Evolutionary conservation across 2,797 vertebrate species (phyloP), one percentile per base, ranked within the genome.

Genomic region (Malacoraja senta): DNA sequence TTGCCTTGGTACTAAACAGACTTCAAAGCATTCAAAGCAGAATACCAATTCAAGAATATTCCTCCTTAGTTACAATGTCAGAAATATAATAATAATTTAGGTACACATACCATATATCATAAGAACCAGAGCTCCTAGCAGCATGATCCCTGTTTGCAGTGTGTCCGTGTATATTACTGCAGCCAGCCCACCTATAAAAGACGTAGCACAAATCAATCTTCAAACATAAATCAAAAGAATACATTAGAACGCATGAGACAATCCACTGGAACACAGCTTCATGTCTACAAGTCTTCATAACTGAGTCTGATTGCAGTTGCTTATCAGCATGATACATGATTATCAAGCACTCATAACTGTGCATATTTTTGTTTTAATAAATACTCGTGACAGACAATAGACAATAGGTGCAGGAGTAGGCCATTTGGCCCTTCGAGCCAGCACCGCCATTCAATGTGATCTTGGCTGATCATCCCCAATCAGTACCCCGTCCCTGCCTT

Each of bases 131-230:
- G 98, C 97, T 63, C 99, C 99, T 0, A 94, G 26, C 58, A 99
- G 96, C 98, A 99, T 99, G 95, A 99, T 98, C n/a, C 95, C 93
- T 0, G 98, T 99, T 95, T 99, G 99, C 93, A 97, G 96, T 0
- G 98, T 97, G 0, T 99, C 99, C 0, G 99, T 99, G 96, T 99
- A 99, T 94, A 99, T 99, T 32, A 99, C 99, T 0, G 99, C 98
- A 10, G 98, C 99, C 95, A 99, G 97, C 93, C 99, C 99, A 94
- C 99, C 99, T 99, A 24, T 21, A 68, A 35, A 93, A 26, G 24
- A 53, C 4, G 3, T 44, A 53, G 38, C 63, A 71, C 17, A 80
- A 38, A 78, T 74, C 72, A 72, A 68, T 44, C 65, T 61, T 79
- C 53, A 53, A 63, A 63, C 6, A 32, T 86, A 17, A 10, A 21